Percentiles rank a stretch among this genome's conserved stretches.
Evolutionary conservation across 2,888 invertebrate genomes (phyloP).

Genomic region (Tromatobia lineatoria): DNA sequence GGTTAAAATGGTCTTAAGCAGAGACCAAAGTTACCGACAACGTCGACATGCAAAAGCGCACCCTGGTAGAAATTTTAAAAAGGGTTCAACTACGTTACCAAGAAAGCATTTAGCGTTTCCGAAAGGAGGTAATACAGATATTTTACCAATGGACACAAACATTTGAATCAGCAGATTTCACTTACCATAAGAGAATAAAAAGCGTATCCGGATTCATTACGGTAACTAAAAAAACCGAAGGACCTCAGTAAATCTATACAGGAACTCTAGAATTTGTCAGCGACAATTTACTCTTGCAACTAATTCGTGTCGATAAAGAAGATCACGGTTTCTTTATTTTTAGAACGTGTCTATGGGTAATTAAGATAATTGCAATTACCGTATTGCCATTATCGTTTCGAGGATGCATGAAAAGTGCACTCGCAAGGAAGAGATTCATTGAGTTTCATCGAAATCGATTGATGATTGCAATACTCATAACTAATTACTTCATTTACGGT

Average conservation of each 20-base stretch:
- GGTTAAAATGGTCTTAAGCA: not conserved
- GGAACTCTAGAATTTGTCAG: not conserved
- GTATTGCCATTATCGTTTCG: too few relatives aligned
- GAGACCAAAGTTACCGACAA: conserved; percentile 42
- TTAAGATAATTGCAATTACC: too few relatives aligned
- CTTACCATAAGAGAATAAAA: not conserved
- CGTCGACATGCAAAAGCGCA: conserved; percentile 11
- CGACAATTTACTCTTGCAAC: not conserved
- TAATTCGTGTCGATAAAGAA: not conserved
- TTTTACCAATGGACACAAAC: not conserved
- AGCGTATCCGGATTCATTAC: not conserved
- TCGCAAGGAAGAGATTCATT: too few relatives aligned
- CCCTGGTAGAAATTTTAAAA: not conserved
- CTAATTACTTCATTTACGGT: too few relatives aligned
- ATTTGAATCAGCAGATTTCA: not conserved
- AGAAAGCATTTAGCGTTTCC: not conserved
- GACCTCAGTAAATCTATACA: not conserved
- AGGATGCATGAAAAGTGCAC: too few relatives aligned
- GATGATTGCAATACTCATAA: not conserved
- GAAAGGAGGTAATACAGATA: not conserved
- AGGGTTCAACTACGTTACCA: conserved; percentile 20
- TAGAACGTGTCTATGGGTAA: too few relatives aligned
- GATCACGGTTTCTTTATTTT: not conserved
- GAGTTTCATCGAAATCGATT: not conserved
- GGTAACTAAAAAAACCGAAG: not conserved